Evolutionary conservation across 2,113 vertebrate species (phyloP).

Genomic region (Hippopotamus amphibius): DNA sequence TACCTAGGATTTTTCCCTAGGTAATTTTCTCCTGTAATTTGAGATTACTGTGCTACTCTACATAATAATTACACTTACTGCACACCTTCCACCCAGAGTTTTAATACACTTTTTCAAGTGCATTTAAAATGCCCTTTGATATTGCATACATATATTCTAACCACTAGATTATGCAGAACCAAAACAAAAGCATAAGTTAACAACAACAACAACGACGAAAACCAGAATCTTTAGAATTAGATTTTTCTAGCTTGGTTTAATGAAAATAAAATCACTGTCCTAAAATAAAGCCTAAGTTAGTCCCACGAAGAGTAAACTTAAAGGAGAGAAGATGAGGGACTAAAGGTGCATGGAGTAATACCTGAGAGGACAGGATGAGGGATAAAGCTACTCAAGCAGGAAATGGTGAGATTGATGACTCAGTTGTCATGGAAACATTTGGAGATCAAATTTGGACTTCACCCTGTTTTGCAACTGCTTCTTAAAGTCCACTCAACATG

Average conservation of each 20-base stretch:
- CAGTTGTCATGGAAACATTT: background rate
- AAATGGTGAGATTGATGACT: background rate
- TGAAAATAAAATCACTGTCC: background rate
- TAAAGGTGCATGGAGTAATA: background rate
- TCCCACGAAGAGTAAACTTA: background rate
- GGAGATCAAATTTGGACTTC: background rate
- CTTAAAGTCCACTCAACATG: background rate
- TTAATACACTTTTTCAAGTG: background rate
- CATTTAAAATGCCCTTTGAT: background rate
- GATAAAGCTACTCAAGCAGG: background rate
- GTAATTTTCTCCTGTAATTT: conserved; percentile 39
- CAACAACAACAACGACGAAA: conserved; percentile 30
- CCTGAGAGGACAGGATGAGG: background rate
- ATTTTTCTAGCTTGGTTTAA: conserved; percentile 34
- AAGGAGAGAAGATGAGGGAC: background rate
- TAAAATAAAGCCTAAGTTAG: background rate
- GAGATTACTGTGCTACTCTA: background rate
- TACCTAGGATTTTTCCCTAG: background rate
- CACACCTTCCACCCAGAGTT: background rate
- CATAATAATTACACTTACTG: background rate
- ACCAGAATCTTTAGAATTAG: background rate
- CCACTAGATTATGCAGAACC: background rate
- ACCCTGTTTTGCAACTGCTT: background rate
- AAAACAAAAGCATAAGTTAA: conserved; percentile 5
- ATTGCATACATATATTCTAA: conserved; percentile 21